Evolutionary conservation across 2,113 vertebrate species (phyloP).

Genomic region (Plecturocebus donacophilus): DNA sequence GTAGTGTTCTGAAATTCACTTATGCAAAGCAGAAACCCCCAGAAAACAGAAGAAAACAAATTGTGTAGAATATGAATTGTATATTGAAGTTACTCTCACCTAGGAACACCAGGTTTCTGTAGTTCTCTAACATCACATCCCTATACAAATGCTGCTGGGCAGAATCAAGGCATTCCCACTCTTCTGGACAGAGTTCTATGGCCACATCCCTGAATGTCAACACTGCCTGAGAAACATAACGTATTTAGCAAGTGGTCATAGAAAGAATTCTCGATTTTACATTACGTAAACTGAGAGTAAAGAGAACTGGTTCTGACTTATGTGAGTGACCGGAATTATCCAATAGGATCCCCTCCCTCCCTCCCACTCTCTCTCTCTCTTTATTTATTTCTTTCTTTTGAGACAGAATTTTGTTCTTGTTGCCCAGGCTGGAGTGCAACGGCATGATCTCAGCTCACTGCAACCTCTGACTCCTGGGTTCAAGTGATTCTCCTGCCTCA

Average conservation of each 20-base stretch:
- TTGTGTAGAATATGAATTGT: neutral
- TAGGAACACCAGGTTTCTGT: neutral
- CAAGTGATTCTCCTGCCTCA: no score
- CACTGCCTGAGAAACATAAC: neutral
- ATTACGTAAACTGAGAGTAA: neutral
- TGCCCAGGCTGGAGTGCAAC: no score
- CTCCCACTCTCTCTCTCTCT: no score
- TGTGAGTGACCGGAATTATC: neutral
- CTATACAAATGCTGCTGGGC: neutral
- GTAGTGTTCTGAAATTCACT: neutral
- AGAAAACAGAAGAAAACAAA: neutral
- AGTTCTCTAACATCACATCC: neutral
- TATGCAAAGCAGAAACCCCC: neutral
- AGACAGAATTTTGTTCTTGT: no score
- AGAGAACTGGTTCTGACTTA: neutral
- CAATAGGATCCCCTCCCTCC: neutral
- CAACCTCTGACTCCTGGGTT: no score
- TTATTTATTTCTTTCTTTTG: no score
- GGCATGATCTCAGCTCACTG: no score
- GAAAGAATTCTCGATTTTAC: neutral
- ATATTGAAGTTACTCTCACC: neutral
- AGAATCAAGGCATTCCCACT: no score
- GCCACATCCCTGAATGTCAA: neutral
- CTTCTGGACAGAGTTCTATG: no score
- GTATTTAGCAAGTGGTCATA: neutral